Evolutionary conservation across 2,888 invertebrate species (phyloP).

Genomic region (Automeris io): DNA sequence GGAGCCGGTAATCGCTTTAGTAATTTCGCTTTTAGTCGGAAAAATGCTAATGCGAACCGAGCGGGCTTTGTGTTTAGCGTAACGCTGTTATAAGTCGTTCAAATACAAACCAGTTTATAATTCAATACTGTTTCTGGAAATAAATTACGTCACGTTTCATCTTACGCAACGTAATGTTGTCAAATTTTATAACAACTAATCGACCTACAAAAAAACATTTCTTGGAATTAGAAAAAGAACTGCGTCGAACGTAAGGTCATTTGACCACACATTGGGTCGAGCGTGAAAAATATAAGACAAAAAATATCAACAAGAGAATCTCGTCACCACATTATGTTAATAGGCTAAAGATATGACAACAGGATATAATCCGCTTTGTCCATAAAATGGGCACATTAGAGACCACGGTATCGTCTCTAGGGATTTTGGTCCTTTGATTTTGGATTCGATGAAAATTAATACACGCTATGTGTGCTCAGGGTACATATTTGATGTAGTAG

Average conservation of each 20-base stretch:
- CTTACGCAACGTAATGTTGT: conserved; percentile 27
- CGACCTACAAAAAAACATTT: conserved; percentile 24
- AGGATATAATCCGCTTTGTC: conserved; percentile 72
- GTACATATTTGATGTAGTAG: conserved; percentile 48
- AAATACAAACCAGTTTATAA: conserved; percentile 1
- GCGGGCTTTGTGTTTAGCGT: conserved; percentile 26
- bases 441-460: conserved; percentile 68
- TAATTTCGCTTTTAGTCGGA: conserved; percentile 49
- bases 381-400: conserved; percentile 57
- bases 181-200: conserved; percentile 22
- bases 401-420: conserved; percentile 41
- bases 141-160: conserved; percentile 29
- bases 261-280: conserved; percentile 49
- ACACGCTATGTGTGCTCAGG: conserved; percentile 32
- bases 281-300: conserved; percentile 41
- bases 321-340: conserved; percentile 69
- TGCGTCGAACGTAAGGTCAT: conserved; percentile 33
- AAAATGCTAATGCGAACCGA: conserved; percentile 21
- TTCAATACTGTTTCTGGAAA: conserved; percentile 11
- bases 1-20: conserved; percentile 47
- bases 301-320: conserved; percentile 52
- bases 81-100: conserved; percentile 10
- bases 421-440: conserved; percentile 66
- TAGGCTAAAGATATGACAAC: conserved; percentile 64
- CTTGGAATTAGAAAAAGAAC: conserved; percentile 24